Conservation (phyloP, 1,140 invertebrate genomes). For the Protaetia brevitarsis region DNA sequence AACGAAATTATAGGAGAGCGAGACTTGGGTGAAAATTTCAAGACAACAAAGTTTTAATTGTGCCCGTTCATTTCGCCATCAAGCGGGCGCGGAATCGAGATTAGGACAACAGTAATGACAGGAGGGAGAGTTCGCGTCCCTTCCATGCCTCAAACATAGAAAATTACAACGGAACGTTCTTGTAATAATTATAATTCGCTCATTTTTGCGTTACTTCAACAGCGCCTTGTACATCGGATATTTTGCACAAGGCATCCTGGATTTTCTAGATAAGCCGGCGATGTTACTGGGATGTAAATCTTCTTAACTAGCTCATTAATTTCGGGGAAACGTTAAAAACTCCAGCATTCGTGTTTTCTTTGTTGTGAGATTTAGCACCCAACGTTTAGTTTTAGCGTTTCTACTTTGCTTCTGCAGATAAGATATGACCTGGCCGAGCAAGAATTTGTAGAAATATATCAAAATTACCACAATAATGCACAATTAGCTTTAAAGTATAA, state of each 20-base stretch:
- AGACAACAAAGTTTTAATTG: slow-evolving; percentile 15
- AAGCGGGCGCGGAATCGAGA: not conserved
- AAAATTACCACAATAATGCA: too few relatives aligned
- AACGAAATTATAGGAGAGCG: slow-evolving; percentile 9
- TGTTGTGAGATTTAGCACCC: slow-evolving; percentile 1
- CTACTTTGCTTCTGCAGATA: too few relatives aligned
- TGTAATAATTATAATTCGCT: slow-evolving; percentile 13
- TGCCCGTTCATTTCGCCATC: slow-evolving; percentile 13
- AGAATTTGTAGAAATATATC: too few relatives aligned
- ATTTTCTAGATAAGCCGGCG: slow-evolving; percentile 11
- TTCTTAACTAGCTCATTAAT: too few relatives aligned
- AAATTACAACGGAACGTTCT: slow-evolving; percentile 6
- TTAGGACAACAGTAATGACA: slow-evolving; percentile 4
- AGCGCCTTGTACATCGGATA: not conserved
- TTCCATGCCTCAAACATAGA: not conserved
- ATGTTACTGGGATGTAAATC: not conserved
- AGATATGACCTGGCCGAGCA: too few relatives aligned
- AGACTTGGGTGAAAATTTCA: slow-evolving; percentile 10
- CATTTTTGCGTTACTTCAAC: not conserved
- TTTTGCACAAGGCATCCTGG: not conserved
- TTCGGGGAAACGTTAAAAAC: slow-evolving; percentile 11
- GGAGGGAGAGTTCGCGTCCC: slow-evolving; percentile 5
- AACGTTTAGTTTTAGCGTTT: not conserved
- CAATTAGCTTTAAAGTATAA: too few relatives aligned
- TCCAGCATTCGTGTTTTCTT: not conserved